A percentile compares a stretch with the other conserved stretches of the same genome.
phyloP scores from a whole-genome alignment of 2,888 invertebrate genomes.

The Calameuta idolon region DNA sequence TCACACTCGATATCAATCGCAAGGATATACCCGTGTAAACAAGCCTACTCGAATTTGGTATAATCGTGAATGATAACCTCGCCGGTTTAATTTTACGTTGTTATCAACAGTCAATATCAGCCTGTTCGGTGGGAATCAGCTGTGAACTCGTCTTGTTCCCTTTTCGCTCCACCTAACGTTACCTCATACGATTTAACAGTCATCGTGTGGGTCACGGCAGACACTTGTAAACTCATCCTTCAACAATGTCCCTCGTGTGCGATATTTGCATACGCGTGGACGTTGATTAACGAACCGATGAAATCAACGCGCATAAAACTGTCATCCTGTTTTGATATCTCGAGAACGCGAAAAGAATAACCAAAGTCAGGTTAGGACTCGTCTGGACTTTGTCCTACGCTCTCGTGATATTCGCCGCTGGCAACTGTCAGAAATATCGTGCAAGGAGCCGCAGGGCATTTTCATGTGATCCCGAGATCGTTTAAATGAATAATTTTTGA shows the following conservation, averaged over 20 bases:
- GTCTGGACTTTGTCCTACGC: background rate
- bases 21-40: background rate
- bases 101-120: background rate
- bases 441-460: fast-evolving
- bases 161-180: background rate
- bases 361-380: background rate
- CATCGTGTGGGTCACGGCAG: background rate
- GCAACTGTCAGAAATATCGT: background rate
- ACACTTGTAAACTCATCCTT: background rate
- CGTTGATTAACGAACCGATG: background rate
- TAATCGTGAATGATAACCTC: background rate
- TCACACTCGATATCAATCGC: background rate
- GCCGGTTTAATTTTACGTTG: background rate
- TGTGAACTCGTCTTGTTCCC: background rate
- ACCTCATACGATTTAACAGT: background rate
- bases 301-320: background rate
- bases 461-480: fast-evolving
- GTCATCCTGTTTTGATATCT: background rate
- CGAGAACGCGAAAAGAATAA: background rate
- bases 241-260: background rate
- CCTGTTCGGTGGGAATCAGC: background rate
- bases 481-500: background rate
- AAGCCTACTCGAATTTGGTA: background rate
- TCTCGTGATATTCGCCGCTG: background rate
- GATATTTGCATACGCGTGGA: background rate